Conservation (phyloP, 2,888 invertebrate genomes). For the Dioctria linearis region DNA sequence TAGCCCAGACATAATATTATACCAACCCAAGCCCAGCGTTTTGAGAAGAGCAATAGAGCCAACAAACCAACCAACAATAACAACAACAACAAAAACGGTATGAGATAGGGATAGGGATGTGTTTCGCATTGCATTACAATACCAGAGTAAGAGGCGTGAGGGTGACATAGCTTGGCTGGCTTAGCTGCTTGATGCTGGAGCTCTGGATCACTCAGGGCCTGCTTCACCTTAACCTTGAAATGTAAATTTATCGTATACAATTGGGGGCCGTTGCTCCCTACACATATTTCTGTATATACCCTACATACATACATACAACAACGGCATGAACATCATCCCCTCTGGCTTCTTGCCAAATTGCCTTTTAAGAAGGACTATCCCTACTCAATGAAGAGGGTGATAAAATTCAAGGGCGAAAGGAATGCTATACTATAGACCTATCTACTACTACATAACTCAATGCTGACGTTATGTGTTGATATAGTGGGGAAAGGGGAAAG, state of each 20-base stretch:
- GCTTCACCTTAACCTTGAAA: constrained; percentile 59
- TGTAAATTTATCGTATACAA: constrained; percentile 57
- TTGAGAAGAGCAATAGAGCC: neutral
- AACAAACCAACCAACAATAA: too few species aligned
- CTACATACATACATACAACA: too few species aligned
- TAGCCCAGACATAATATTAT: constrained; percentile 36
- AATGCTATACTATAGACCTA: constrained; percentile 6
- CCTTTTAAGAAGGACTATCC: constrained; percentile 42
- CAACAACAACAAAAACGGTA: neutral
- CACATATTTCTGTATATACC: neutral
- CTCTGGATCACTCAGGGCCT: constrained; percentile 36
- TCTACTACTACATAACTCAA: neutral
- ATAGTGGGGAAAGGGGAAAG: too few species aligned
- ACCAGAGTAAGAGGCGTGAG: neutral
- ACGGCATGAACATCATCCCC: constrained; percentile 21
- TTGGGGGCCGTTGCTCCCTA: constrained; percentile 47
- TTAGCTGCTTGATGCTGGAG: constrained; percentile 1
- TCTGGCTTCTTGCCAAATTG: constrained; percentile 44
- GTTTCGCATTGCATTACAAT: constrained; percentile 46
- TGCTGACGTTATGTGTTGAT: neutral
- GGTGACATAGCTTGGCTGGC: neutral
- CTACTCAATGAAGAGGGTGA: constrained; percentile 20
- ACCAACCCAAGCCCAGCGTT: neutral
- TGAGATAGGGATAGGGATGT: constrained; percentile 49
- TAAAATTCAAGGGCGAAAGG: constrained; percentile 30